Evolutionary conservation across 2,113 vertebrate species (phyloP).

Genomic region (Geothlypis trichas): DNA sequence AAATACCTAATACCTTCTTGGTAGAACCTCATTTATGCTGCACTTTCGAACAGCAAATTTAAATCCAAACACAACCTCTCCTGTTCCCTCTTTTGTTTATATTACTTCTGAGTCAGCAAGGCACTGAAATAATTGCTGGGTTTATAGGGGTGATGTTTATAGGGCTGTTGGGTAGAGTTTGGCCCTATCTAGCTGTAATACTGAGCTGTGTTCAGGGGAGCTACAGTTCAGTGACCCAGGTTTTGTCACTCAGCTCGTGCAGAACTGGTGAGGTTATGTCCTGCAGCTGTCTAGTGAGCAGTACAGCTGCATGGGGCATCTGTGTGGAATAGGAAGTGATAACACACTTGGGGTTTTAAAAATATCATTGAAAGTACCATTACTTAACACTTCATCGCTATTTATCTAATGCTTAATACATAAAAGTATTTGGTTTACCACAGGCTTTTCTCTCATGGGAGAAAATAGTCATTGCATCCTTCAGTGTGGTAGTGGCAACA

Average conservation of each 20-base stretch:
- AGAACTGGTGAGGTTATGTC: not conserved
- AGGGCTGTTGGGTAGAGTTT: not conserved
- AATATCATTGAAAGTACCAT: not conserved
- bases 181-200: not conserved
- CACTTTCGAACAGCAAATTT: not conserved
- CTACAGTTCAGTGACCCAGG: not conserved
- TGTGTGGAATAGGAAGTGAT: not conserved
- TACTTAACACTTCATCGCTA: not conserved
- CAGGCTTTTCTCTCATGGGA: not conserved
- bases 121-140: not conserved
- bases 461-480: not conserved
- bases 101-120: not conserved
- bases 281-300: not conserved
- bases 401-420: not conserved
- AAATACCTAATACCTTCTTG: not conserved
- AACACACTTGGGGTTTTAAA: not conserved
- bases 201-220: not conserved
- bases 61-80: not conserved
- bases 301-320: not conserved
- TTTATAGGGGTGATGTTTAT: not conserved
- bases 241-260: not conserved
- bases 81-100: not conserved
- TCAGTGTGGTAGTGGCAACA: not conserved
- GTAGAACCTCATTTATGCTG: not conserved
- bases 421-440: not conserved